Percentiles rank a stretch among this genome's conserved stretches.
phyloP scores from a whole-genome alignment of 2,797 vertebrate species.

The Acipenser transmontanus region DNA sequence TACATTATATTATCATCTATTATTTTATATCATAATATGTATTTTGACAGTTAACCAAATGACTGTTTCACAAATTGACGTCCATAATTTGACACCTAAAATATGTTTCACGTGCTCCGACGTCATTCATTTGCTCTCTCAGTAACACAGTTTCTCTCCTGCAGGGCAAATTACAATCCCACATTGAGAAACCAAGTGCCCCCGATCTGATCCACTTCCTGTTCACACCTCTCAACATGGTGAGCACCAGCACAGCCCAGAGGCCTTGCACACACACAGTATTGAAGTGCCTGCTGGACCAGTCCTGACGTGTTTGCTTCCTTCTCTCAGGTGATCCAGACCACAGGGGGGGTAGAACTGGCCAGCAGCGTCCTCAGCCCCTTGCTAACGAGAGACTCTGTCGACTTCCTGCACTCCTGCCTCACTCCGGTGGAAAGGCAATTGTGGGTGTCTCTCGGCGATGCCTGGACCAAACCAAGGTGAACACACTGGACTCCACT shows the following conservation, averaged over 20 bases:
- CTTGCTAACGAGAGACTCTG: conserved; percentile 75
- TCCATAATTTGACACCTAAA: too few species aligned
- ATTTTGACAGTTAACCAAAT: too few species aligned
- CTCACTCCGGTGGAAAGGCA: conserved; percentile 76
- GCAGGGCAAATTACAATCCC: conserved; percentile 82
- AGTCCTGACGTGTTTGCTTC: background rate
- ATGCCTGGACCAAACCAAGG: conserved; percentile 88
- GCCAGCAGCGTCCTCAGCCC: conserved; percentile 79
- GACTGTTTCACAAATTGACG: too few species aligned
- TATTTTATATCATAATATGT: too few species aligned
- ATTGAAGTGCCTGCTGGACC: background rate
- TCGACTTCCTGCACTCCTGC: conserved; percentile 75
- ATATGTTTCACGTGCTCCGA: too few species aligned
- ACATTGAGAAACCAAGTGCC: conserved; percentile 91
- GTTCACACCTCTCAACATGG: conserved; percentile 86
- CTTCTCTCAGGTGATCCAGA: conserved; percentile 75
- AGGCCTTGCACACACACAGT: background rate
- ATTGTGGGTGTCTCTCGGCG: conserved; percentile 81
- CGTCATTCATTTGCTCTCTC: too few species aligned
- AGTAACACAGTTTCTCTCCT: too few species aligned
- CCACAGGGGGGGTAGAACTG: conserved; percentile 77
- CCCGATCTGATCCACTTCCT: conserved; percentile 89
- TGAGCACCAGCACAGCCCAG: conserved; percentile 31
- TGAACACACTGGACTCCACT: conserved; percentile 32
- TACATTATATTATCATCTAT: too few species aligned